Evolutionary conservation across 2,797 vertebrate genomes (phyloP), one percentile per base, ranked within the genome.

Genomic region (Coregonus suidteri): DNA sequence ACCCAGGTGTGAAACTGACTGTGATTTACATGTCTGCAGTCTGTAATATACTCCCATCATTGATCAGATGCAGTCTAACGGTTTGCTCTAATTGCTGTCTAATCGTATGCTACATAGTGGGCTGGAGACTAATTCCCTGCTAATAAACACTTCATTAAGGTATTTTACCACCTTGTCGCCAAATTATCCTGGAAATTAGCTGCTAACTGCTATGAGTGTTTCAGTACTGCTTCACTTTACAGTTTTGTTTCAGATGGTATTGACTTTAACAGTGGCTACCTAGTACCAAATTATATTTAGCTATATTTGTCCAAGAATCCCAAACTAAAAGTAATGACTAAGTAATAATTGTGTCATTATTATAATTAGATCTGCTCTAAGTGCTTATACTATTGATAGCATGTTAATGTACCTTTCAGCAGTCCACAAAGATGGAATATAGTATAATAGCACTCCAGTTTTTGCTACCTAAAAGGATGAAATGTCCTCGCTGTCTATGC

Each of bases 121-220:
- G 90, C 92, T 90, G 90, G 81, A 79, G 86, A 35, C 25, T 85
- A 88, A 92, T 92, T 90, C 88, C 89, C 85, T 87, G 78, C 80
- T 83, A 90, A 91, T 37, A 37, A 90, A 79, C 79, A 69, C 90
- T 89, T 93, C 89, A 92, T 93, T 91, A 89, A 83, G 86, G 88
- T 89, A 87, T 87, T 86, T 84, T 85, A 86, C 78, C 84, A 70
- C 81, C 56, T 59, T n/a, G 84, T 88, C 88, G 83, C 88, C 77
- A 86, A 90, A 90, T 80, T 79, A 90, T 90, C 82, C 87, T 87
- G 86, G 84, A 91, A 89, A 91, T 59, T 2, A 20, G 14, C 56
- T 9, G 56, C n/a, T n/a, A 20, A 59, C 2, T 20, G 56, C 18
- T 7, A 4, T 59, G 18, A 7, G 2, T 20, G 6, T n/a, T n/a